These are phyloP conservation scores for Taenioides sp. DNA, from an alignment of 2,797 vertebrate genomes.

Conservation along the genomic window DNA sequence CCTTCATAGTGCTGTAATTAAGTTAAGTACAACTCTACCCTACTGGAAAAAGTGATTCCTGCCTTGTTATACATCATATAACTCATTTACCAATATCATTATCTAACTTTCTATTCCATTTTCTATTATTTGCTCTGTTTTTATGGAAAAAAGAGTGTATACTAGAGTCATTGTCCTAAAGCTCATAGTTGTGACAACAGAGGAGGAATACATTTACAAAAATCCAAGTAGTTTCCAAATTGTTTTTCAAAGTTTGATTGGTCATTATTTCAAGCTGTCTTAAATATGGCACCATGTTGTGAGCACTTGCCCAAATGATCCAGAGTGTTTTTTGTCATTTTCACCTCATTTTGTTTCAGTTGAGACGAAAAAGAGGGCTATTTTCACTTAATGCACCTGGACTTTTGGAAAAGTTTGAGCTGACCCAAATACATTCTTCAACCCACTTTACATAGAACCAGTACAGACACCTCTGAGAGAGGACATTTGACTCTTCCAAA, in stretches of 20 bases:
- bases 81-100: too few species aligned
- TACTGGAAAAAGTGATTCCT: too few species aligned
- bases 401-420: slow-evolving; percentile 11
- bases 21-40: too few species aligned
- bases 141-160: too few species aligned
- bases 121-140: background rate
- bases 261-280: background rate
- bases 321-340: background rate
- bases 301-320: background rate
- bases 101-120: background rate
- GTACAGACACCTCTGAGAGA: background rate
- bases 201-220: background rate
- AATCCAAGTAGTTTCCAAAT: background rate
- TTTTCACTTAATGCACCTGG: slow-evolving; percentile 1
- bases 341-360: slow-evolving; percentile 1
- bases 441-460: slow-evolving; percentile 7
- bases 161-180: background rate
- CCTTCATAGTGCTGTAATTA: too few species aligned
- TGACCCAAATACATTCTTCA: slow-evolving; percentile 15
- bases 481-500: background rate
- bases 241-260: background rate
- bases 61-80: background rate
- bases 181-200: background rate
- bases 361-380: background rate
- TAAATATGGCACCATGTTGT: background rate